Base-by-base conservation (phyloP, 2,797 vertebrate species). In the Potorous gilbertii region DNA sequence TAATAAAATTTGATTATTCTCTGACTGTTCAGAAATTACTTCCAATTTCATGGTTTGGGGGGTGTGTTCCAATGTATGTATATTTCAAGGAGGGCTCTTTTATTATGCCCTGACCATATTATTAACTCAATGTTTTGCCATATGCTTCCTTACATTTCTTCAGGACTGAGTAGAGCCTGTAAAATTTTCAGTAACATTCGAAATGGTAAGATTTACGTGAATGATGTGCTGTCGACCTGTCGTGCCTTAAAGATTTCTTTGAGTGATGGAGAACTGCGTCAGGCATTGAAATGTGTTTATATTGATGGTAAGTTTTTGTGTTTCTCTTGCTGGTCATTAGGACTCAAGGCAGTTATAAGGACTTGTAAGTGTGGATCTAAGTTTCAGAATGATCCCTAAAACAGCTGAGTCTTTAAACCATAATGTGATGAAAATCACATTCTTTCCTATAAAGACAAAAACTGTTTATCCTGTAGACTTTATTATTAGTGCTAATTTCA, bases 121-220 rank as follows among this genome's bases (percentile, higher is more conserved):
- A 54, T 14, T 54, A 4, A 50, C 50, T 4, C 50, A 90, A 5
- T 18, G 0, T 52, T 54, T 54, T 54, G 31, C 21, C 34, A 21
- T 59, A 55, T 95, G 52, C 94, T 97, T 93, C 91, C 3, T 96
- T 93, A 3, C 93, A 21, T 93, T 1, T 90, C 4, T 81, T 74
- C 91, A 97, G 98, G 93, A 50, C 95, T 97, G 94, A 94, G 91
- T 11, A 97, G 56, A 96, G 95, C 95, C n/a, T 97, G 94, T 56
- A 90, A n/a, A 59, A 91, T 98, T 96, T 98, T 98, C 95, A 89
- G 94, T 40, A 91, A 94, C 94, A 62, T 98, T 92, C 96, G 46
- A 52, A 90, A 59, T 40, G 98, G 97, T 62, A 94, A 92, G 89
- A 95, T 98, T 95, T 93, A 96, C 3, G 92, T 97, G 91, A 97